These are phyloP conservation scores for Epistrophe grossulariae DNA, from an alignment of 2,888 invertebrate genomes.

Conservation along the genomic window DNA sequence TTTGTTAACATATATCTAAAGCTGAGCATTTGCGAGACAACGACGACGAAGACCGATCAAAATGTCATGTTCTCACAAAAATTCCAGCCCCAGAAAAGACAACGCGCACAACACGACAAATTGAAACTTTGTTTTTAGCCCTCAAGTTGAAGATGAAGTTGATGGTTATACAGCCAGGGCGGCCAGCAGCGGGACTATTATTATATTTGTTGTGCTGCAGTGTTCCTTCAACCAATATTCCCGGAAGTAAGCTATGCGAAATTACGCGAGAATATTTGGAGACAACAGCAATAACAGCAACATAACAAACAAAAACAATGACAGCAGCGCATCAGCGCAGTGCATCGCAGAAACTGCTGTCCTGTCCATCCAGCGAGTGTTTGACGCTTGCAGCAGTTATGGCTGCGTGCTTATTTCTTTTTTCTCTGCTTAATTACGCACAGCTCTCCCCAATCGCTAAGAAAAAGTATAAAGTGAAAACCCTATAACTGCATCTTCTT, in stretches of 20 bases:
- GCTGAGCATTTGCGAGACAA: slow-evolving; percentile 29
- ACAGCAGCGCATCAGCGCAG: slow-evolving; percentile 11
- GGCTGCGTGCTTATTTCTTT: slow-evolving; percentile 48
- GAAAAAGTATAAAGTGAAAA: slow-evolving; percentile 35
- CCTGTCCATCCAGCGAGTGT: slow-evolving; percentile 40
- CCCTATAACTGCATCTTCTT: slow-evolving; percentile 69
- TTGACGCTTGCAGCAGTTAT: slow-evolving; percentile 72
- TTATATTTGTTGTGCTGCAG: background rate
- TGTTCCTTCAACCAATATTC: slow-evolving; percentile 56
- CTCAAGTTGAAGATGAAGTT: slow-evolving; percentile 2
- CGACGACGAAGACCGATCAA: slow-evolving; percentile 60
- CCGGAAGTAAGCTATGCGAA: slow-evolving; percentile 76
- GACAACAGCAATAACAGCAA: slow-evolving; percentile 51
- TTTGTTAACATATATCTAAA: slow-evolving; percentile 3
- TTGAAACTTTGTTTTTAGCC: slow-evolving; percentile 64
- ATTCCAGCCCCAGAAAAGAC: slow-evolving; percentile 69
- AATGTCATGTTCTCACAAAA: slow-evolving; percentile 76
- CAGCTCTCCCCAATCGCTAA: slow-evolving; percentile 55
- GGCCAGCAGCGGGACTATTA: background rate
- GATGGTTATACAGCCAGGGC: background rate
- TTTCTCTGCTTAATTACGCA: slow-evolving; percentile 68
- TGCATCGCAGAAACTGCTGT: slow-evolving; percentile 17
- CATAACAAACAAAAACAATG: slow-evolving; percentile 44
- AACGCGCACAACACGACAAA: slow-evolving; percentile 71
- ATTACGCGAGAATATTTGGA: slow-evolving; percentile 75